Conservation (phyloP, 2,113 vertebrate species). For the Stictonetta naevosa region DNA sequence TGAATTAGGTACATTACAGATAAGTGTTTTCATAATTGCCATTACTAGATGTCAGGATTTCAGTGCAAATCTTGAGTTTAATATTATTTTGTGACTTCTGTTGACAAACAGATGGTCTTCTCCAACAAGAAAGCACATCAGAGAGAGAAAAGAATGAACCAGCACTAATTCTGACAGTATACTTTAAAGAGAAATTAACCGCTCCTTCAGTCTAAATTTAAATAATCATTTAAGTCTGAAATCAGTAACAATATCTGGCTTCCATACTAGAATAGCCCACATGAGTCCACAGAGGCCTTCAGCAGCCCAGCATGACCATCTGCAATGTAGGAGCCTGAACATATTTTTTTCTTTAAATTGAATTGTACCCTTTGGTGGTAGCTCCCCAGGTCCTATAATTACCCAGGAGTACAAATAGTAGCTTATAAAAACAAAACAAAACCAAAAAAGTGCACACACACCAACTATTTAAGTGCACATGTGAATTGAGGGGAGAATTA, state of each 20-base stretch:
- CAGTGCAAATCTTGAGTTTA: conserved; percentile 35
- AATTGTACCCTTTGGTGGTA: conserved; percentile 29
- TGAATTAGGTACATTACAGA: conserved; percentile 69
- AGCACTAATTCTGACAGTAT: conserved; percentile 34
- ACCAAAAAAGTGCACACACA: not conserved
- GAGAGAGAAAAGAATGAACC: conserved; percentile 8
- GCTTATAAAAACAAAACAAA: not conserved
- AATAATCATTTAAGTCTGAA: conserved; percentile 52
- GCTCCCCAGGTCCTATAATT: not conserved
- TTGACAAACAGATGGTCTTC: conserved; percentile 69
- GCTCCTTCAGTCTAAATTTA: conserved; percentile 34
- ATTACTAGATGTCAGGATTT: conserved; percentile 58
- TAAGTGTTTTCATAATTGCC: conserved; percentile 70
- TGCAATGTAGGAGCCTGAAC: conserved; percentile 6
- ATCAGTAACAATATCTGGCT: conserved; percentile 38
- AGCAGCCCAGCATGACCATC: conserved; percentile 11
- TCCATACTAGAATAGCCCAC: not conserved
- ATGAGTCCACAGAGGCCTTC: not conserved
- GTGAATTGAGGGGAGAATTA: not conserved
- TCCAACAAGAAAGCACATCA: conserved; percentile 20
- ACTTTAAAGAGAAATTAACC: conserved; percentile 44
- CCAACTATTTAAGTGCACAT: accelerated
- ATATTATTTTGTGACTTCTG: conserved; percentile 68
- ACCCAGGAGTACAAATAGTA: not conserved
- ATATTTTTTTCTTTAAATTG: conserved; percentile 48